Evolutionary conservation across 1,140 invertebrate species (phyloP), one percentile per base, ranked within the genome.

Genomic region (Cardiocondyla obscurior): DNA sequence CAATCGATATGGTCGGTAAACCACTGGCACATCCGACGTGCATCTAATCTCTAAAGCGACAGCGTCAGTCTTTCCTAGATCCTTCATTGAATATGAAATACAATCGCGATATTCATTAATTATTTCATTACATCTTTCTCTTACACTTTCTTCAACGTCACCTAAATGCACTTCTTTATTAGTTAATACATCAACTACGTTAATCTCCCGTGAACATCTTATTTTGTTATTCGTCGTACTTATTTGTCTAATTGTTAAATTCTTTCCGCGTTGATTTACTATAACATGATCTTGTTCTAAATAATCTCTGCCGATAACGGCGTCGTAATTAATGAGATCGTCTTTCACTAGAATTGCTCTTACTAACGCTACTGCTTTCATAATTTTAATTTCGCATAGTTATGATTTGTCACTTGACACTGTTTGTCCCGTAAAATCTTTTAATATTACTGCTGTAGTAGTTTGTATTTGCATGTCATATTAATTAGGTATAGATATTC

Each of bases 401-500:
- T 0, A 42, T 10, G 19, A 16, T 6, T 10, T 4, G 3, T 36
- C 7, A 14, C 28, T 46, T 0, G 16, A 14, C 0, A 2, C 16
- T 0, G 0, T 22, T 4, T 76, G 42, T 0, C 72, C 57, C 0
- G 42, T 14, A 5, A 76, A 76, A 0, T 16, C 57, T 3, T 2
- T 19, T 12, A 62, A 6, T 2, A 60, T 19, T 0, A 8, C 3
- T 6, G 2, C 3, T 16, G 0, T 1, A 6, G 8, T 2, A 8
- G 1, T 6, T 1, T 10, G 0, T n/a, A n/a, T n/a, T n/a, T n/a
- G n/a, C n/a, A 33, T 76, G n/a, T 76, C 12, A 2, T 49, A 62
- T 7, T 36, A 62, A 0, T 44, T 4, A 2, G 2, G 4, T 0
- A 62, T 0, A 0, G 33, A 46, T 0, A 0, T 0, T 22, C 19